These are phyloP conservation scores for Pelochelys cantorii DNA, from an alignment of 2,797 vertebrate genomes.

Conservation along the genomic window DNA sequence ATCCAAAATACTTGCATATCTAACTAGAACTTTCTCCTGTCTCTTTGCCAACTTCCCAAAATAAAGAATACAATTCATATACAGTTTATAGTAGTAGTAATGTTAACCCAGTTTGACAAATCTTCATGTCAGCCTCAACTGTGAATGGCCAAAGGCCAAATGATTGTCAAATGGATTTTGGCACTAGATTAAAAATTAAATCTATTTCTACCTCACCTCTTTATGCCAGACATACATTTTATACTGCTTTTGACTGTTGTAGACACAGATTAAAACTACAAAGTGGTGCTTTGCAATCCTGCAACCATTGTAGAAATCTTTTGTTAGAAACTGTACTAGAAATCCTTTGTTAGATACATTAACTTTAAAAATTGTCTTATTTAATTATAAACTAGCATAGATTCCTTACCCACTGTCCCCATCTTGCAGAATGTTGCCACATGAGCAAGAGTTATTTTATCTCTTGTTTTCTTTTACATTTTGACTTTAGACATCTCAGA, in stretches of 20 bases:
- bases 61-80: slow-evolving; percentile 22
- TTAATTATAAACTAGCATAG: slow-evolving; percentile 28
- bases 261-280: slow-evolving; percentile 18
- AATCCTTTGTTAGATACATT: not conserved
- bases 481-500: slow-evolving; percentile 42
- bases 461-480: slow-evolving; percentile 11
- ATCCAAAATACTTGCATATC: not conserved
- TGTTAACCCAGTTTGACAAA: slow-evolving; percentile 50
- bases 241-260: slow-evolving; percentile 21
- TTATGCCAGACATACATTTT: slow-evolving; percentile 31
- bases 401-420: not conserved
- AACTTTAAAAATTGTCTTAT: slow-evolving; percentile 3
- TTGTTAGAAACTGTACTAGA: slow-evolving; percentile 17
- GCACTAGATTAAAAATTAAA: slow-evolving; percentile 61
- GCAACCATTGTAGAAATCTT: not conserved
- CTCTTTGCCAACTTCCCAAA: slow-evolving; percentile 31
- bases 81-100: slow-evolving; percentile 41
- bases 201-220: slow-evolving; percentile 52
- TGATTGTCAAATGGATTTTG: slow-evolving; percentile 64
- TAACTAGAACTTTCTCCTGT: not conserved
- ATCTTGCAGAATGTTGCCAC: not conserved
- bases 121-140: slow-evolving; percentile 45
- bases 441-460: slow-evolving; percentile 12
- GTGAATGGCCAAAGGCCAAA: slow-evolving; percentile 54
- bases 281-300: slow-evolving; percentile 17